phyloP scores from a whole-genome alignment of 2,888 invertebrate genomes.

The Agrotis exclamationis region DNA sequence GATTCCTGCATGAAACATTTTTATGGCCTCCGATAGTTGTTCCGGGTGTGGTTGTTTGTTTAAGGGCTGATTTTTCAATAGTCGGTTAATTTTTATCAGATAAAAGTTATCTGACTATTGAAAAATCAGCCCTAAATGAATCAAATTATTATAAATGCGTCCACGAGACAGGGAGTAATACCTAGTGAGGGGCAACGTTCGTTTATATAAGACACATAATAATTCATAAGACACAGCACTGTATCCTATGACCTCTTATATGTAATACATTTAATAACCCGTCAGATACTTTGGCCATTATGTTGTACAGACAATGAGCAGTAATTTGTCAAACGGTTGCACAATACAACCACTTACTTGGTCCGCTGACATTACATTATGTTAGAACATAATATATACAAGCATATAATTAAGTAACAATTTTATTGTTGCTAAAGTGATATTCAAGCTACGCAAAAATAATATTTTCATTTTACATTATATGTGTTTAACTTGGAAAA shows the following conservation, averaged over 20 bases:
- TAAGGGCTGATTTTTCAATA: too few relatives aligned
- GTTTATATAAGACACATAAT: background rate
- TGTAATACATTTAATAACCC: slow-evolving; percentile 9
- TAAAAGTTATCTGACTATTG: too few relatives aligned
- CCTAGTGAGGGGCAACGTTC: too few relatives aligned
- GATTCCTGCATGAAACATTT: too few relatives aligned
- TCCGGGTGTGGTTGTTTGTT: too few relatives aligned
- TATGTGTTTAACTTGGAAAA: too few relatives aligned
- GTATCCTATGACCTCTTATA: slow-evolving; percentile 11
- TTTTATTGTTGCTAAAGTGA: background rate
- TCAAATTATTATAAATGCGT: too few relatives aligned
- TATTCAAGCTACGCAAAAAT: background rate
- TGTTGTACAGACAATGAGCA: slow-evolving; percentile 8
- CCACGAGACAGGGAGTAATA: too few relatives aligned
- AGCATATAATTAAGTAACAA: background rate
- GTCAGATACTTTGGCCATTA: slow-evolving; percentile 10
- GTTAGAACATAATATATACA: background rate
- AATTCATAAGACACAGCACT: slow-evolving; percentile 11
- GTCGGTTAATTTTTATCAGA: too few relatives aligned
- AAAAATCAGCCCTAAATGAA: too few relatives aligned
- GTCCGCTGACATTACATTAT: too few relatives aligned
- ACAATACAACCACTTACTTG: slow-evolving; percentile 26
- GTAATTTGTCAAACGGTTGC: slow-evolving; percentile 30
- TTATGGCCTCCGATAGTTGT: too few relatives aligned
- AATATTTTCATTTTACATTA: background rate